Percentiles rank a stretch among this genome's conserved stretches.
phyloP scores from a whole-genome alignment of 2,888 invertebrate species.

The Synanthedon tipuliformis region DNA sequence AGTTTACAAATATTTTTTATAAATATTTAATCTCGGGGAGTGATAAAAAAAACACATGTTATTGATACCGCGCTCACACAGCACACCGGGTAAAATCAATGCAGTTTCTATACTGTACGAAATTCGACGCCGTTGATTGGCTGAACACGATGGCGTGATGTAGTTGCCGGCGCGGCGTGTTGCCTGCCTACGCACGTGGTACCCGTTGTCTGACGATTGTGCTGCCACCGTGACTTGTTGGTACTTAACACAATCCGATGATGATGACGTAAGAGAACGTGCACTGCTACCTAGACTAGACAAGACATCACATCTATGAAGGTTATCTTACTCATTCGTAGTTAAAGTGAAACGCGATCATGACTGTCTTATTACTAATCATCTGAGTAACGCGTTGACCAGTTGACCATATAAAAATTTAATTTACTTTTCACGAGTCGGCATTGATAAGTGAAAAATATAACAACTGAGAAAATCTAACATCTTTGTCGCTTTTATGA shows the following conservation, averaged over 20 bases:
- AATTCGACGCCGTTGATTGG: constrained; percentile 42
- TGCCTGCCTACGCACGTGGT: constrained; percentile 1
- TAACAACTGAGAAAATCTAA: no score
- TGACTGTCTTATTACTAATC: no score
- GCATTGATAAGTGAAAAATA: no score
- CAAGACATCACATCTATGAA: constrained; percentile 1
- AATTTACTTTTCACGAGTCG: no score
- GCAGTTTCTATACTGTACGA: constrained; percentile 25
- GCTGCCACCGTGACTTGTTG: constrained; percentile 38
- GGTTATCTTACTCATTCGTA: background rate
- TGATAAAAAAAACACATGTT: no score
- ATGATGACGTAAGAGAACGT: background rate
- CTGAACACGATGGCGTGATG: constrained; percentile 48
- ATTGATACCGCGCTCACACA: no score
- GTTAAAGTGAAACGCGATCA: background rate
- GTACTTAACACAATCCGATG: constrained; percentile 7
- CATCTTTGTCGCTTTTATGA: no score
- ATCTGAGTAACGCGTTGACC: no score
- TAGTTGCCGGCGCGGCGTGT: constrained; percentile 3
- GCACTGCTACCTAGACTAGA: background rate
- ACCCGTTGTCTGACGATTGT: constrained; percentile 20
- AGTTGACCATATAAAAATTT: no score
- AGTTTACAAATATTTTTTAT: no score
- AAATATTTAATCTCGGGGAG: no score
- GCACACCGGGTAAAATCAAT: constrained; percentile 8